Evolutionary conservation across 2,888 invertebrate genomes (phyloP), one percentile per base, ranked within the genome.

Genomic region (Bembecia ichneumoniformis): DNA sequence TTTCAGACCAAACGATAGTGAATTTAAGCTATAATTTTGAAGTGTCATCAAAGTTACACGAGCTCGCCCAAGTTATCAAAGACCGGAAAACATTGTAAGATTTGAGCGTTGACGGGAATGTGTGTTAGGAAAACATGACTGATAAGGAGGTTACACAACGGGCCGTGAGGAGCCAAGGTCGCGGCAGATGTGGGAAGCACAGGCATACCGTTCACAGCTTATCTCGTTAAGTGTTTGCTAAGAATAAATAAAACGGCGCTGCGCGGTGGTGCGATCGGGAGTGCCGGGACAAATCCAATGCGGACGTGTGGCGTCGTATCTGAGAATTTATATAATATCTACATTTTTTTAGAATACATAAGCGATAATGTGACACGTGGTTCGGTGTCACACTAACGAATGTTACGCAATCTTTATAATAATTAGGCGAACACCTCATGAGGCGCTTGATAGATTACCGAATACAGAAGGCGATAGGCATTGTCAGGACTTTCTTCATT

Each of bases 181-280:
- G 82, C 66, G 68, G 76, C 84, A 83, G 87, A 82, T 83, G 84
- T 82, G 82, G 80, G 82, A 82, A 82, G 80, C 74, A 84, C 77
- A 86, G 72, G 72, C 78, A 64, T 68, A 71, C 65, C 78, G 78
- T 83, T 83, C 73, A 83, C 67, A 56, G 71, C 79, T 82, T 84
- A 83, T 87, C 84, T 74, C 59, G 56, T 58, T 59, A 64, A 71
- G 68, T 82, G 80, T 87, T 86, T 82, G 76, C 74, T 58, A 61
- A 74, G 69, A 66, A 71, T 76, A 82, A 86, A 87, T 77, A 87
- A 40, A 76, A 76, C 74, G 75, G 71, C 73, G 50, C 51, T 47
- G 43, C 51, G 54, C 43, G 48, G 40, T 10, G 46, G 15, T 46
- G 46, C 28, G 20, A 13, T 40, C 40, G 13, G 28, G 40, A 40